These are phyloP conservation scores for Empis stercorea DNA, from an alignment of 2,888 invertebrate species.

Conservation along the genomic window DNA sequence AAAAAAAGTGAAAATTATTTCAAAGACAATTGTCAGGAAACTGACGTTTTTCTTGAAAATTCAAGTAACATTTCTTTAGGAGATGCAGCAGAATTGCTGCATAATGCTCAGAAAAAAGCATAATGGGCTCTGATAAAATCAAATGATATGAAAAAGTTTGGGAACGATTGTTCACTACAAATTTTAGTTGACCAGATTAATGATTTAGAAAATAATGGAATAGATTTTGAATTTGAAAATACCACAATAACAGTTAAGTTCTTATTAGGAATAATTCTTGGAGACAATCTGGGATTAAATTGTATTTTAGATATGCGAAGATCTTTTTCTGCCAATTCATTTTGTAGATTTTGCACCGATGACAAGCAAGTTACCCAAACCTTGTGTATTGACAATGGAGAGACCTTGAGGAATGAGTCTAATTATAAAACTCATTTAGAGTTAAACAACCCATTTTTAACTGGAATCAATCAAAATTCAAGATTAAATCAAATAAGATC, in stretches of 20 bases:
- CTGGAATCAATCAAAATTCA: slow-evolving; percentile 5
- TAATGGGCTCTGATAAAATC: neutral
- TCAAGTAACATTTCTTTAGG: neutral
- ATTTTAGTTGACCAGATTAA: slow-evolving; percentile 4
- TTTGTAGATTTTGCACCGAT: slow-evolving; percentile 9
- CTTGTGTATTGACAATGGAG: neutral
- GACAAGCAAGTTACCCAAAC: neutral
- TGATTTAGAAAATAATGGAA: slow-evolving; percentile 2
- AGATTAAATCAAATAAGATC: slow-evolving; percentile 10
- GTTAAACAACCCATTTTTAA: neutral
- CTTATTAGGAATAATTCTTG: slow-evolving; percentile 7
- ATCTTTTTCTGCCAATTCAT: slow-evolving; percentile 7
- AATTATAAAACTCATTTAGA: slow-evolving; percentile 2
- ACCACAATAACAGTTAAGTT: slow-evolving; percentile 3
- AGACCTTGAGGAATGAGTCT: neutral
- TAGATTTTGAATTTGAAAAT: slow-evolving; percentile 1
- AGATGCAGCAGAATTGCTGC: neutral
- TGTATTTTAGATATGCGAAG: slow-evolving; percentile 4
- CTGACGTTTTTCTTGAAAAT: neutral
- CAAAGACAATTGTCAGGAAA: neutral
- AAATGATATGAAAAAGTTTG: slow-evolving; percentile 6
- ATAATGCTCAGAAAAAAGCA: neutral
- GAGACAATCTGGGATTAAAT: slow-evolving; percentile 11
- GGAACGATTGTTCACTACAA: slow-evolving; percentile 7
- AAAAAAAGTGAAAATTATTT: neutral